Percentiles rank a stretch among this genome's conserved stretches.
phyloP scores from a whole-genome alignment of 1,140 invertebrate species.

The Aphelenchoides besseyi region DNA sequence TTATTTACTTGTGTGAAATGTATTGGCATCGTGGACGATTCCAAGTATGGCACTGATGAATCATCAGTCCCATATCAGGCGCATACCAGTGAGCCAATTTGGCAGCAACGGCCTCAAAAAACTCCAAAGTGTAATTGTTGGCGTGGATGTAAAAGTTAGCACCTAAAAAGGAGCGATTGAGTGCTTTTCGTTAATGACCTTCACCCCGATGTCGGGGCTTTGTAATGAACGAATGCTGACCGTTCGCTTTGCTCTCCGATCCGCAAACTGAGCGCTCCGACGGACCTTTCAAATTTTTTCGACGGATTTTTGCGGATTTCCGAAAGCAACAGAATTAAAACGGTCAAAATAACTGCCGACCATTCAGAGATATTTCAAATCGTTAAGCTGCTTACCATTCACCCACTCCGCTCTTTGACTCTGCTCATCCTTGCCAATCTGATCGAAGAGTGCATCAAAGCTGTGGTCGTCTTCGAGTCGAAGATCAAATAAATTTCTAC shows the following conservation, averaged over 20 bases:
- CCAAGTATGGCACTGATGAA: slow-evolving; percentile 62
- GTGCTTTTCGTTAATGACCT: background rate
- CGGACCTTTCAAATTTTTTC: background rate
- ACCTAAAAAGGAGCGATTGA: slow-evolving; percentile 37
- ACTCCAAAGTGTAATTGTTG: slow-evolving; percentile 56
- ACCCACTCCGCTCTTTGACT: slow-evolving; percentile 61
- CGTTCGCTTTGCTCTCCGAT: background rate
- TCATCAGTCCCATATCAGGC: slow-evolving; percentile 62
- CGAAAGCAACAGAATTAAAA: background rate
- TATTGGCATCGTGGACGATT: slow-evolving; percentile 46
- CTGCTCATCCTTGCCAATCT: slow-evolving; percentile 52
- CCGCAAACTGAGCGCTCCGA: background rate
- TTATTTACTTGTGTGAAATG: slow-evolving; percentile 55
- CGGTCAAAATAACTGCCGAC: background rate
- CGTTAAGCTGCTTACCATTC: slow-evolving; percentile 60
- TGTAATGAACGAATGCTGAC: background rate
- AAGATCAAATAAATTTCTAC: slow-evolving; percentile 56
- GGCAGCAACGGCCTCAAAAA: slow-evolving; percentile 55
- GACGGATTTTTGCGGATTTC: background rate
- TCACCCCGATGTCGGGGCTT: slow-evolving; percentile 4
- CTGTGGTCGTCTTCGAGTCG: slow-evolving; percentile 46
- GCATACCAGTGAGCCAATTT: slow-evolving; percentile 38
- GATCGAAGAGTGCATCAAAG: slow-evolving; percentile 59
- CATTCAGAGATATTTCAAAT: slow-evolving; percentile 17
- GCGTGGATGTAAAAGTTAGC: slow-evolving; percentile 61